Evolutionary conservation across 1,140 invertebrate genomes (phyloP), one percentile per base, ranked within the genome.

Genomic region (Apolygus lucorum): DNA sequence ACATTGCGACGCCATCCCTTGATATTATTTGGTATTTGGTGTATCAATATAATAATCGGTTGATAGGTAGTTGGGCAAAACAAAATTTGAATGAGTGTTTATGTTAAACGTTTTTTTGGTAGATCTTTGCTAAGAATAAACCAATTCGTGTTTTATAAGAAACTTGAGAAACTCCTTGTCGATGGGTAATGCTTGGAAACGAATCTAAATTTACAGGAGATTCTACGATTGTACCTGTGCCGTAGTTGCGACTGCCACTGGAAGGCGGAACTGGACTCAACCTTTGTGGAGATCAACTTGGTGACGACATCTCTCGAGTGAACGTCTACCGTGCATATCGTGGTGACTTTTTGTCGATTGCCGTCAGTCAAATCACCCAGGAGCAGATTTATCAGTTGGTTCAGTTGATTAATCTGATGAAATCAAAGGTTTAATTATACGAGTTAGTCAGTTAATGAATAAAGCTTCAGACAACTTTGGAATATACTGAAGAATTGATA

Each of bases 301-400:
- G 85, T 84, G 0, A 96, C 90, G 14, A 96, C 92, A 78, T 96
- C 94, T 75, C 94, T 82, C 13, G 90, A 91, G 75, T 91, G 89
- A 0, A 96, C 93, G 77, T 96, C 94, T 75, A 96, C 95, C 0
- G 93, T 96, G 81, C 93, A 96, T 73, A 96, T 91, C 0, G 94
- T 96, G 90, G 95, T 95, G 73, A 96, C 93, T 79, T 96, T 96
- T 79, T 95, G 92, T 2, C 94, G 83, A 76, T 95, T 90, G n/a
- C 88, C 88, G 2, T 84, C 80, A 1, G 85, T 86, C 52, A 96
- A 79, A 73, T 95, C 90, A 0, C 91, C 92, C 66, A 95, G 78
- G 52, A 96, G 78, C n/a, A 66, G 28, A 2, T 83, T 83, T 73
- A 96, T 96, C 0, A 96, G 80, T 2, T 87, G 84, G 76, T 88